Percentiles rank a stretch among this genome's conserved stretches.
These are phyloP conservation scores for Mesembrinibis cayennensis DNA, from an alignment of 2,113 vertebrate species.

Conservation along the genomic window DNA sequence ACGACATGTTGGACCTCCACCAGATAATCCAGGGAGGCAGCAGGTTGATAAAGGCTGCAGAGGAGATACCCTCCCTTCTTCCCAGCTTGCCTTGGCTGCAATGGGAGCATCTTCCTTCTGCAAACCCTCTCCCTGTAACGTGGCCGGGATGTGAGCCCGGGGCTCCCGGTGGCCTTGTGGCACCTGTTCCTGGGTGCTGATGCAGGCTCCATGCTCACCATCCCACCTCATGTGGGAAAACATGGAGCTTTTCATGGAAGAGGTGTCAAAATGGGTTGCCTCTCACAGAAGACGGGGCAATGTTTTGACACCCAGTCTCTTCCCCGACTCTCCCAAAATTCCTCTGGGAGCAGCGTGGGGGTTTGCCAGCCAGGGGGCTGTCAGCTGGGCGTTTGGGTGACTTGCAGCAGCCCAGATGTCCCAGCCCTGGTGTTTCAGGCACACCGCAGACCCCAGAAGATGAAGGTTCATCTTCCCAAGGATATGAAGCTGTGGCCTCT, in stretches of 20 bases:
- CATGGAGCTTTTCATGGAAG: rapidly evolving
- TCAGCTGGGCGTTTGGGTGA: not conserved
- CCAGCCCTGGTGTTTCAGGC: not conserved
- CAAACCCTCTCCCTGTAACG: rapidly evolving
- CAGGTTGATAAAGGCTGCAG: not conserved
- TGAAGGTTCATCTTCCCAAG: not conserved
- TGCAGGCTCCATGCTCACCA: rapidly evolving
- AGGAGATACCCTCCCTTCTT: not conserved
- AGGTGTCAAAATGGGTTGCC: not conserved
- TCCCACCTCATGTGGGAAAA: not conserved
- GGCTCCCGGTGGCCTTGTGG: rapidly evolving
- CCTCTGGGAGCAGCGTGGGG: rapidly evolving
- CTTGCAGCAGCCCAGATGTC: not conserved
- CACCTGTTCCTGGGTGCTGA: not conserved
- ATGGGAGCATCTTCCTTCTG: not conserved
- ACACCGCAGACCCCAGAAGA: not conserved
- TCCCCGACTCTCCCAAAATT: not conserved
- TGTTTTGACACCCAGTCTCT: not conserved
- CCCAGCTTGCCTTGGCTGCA: not conserved
- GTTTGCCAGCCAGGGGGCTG: not conserved
- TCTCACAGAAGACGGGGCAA: not conserved
- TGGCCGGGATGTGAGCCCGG: rapidly evolving
- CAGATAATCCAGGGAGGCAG: not conserved
- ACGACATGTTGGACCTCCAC: not conserved
- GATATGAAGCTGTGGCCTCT: not conserved